A percentile compares a stretch with the other conserved stretches of the same genome.
Conservation (phyloP, 2,113 vertebrate species). For the Pelecanus crispus region DNA sequence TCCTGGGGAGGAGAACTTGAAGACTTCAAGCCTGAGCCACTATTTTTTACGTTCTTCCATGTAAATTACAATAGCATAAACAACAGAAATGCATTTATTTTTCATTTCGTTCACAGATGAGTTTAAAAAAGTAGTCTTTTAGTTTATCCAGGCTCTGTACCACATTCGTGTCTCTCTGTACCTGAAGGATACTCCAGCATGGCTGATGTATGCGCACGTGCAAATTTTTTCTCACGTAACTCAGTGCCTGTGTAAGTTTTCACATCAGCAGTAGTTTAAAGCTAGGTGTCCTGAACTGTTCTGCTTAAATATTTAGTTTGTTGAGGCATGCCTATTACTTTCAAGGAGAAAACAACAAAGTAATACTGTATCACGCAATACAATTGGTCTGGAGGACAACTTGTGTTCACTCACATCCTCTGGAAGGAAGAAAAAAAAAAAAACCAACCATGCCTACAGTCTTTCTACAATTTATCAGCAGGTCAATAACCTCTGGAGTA, state of each 20-base stretch:
- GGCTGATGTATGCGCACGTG: rapidly evolving
- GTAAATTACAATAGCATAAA: background rate
- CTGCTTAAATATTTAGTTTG: background rate
- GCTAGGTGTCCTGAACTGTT: background rate
- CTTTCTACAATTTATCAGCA: background rate
- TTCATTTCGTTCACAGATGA: background rate
- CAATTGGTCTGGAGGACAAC: background rate
- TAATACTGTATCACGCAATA: rapidly evolving
- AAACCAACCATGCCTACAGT: background rate
- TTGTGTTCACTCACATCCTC: background rate
- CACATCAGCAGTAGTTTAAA: background rate
- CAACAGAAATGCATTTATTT: background rate
- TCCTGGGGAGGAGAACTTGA: background rate
- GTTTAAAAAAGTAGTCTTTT: background rate
- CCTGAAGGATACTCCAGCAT: too few relatives aligned
- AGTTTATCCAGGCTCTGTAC: background rate
- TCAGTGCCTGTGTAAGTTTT: background rate
- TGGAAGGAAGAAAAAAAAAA: background rate
- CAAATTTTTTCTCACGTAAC: background rate
- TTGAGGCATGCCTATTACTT: background rate
- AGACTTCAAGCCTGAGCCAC: background rate
- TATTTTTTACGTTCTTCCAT: background rate
- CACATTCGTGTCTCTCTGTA: background rate
- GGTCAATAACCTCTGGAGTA: background rate
- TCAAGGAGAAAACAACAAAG: background rate